Base-by-base conservation (phyloP, 2,888 invertebrate species). In the Drosophila kuntzei region DNA sequence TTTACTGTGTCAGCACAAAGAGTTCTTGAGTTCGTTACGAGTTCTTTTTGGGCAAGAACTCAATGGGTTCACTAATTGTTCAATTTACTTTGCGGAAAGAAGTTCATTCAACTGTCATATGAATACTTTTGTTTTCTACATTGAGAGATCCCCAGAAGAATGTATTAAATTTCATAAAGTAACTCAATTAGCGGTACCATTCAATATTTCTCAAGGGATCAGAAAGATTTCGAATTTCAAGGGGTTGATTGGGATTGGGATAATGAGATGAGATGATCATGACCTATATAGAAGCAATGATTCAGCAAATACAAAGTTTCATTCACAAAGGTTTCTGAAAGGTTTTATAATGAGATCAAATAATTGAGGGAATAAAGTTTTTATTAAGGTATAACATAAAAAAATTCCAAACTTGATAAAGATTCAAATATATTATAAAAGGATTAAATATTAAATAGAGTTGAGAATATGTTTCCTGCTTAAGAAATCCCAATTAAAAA, bases 51-150 rank as follows among this genome's bases (percentile, higher is more conserved):
- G 39, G 14, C 11, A 27, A 51, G 37, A 39, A n/a, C 39, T 41
- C n/a, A 53, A 53, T 53, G 53, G 18, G 29, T 29, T 41, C 22
- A 18, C 59, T 50, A 59, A 59, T 59, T 59, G 50, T 32, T 50
- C 39, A 50, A 58, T 58, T 27, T 9, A 8, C 27, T 27, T 9
- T 27, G 27, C 18, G 9, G 8, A 37, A 7, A 16, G 46, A 16
- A 46, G 57, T 57, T 57, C 57, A 46, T 57, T 57, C 41, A 57
- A 57, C 57, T 57, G 44, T 25, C 16, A 14, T 34, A 25, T 25
- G 34, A 18, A 43, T 44, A 57, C 57, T 46, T 46, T 57, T 57
- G 6, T 46, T 57, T 57, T 46, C 36, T n/a, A 22, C 44, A 16
- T 14, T 11, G 18, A 29, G 12, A 29, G 9, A 2, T 39, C 14